Percentiles rank a stretch among this genome's conserved stretches.
Conservation (phyloP, 92 coral and sea anemone genomes). For the Epizoanthus rinbou region DNA sequence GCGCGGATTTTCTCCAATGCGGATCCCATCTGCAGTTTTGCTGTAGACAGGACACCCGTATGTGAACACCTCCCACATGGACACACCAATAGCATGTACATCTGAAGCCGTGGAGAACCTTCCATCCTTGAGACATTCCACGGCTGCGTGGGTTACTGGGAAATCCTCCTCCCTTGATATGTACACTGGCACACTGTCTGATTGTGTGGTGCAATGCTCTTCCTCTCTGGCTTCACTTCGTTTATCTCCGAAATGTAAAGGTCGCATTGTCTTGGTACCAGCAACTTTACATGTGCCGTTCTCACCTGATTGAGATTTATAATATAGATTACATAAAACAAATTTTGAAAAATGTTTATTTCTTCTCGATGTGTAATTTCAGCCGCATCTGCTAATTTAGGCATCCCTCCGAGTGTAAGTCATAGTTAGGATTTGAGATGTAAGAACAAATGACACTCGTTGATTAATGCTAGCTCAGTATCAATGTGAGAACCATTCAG, state of each 20-base stretch:
- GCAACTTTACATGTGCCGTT: conserved; percentile 1
- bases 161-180: not conserved
- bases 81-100: conserved; percentile 13
- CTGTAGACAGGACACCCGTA: conserved; percentile 10
- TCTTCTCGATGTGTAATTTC: no score
- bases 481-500: no score
- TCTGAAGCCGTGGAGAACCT: conserved; percentile 14
- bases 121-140: conserved; percentile 15
- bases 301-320: not conserved
- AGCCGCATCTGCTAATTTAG: no score
- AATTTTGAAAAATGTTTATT: no score
- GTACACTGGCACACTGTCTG: not conserved
- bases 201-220: not conserved
- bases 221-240: not conserved
- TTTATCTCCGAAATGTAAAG: not conserved
- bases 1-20: not conserved
- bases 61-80: conserved; percentile 30
- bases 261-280: conserved; percentile 3
- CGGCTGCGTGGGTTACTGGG: conserved; percentile 31
- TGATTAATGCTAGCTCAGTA: no score
- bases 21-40: not conserved
- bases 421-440: no score
- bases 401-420: no score
- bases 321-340: no score
- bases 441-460: no score